Evolutionary conservation across 2,113 vertebrate genomes (phyloP).

Genomic region (Oryzias celebensis): DNA sequence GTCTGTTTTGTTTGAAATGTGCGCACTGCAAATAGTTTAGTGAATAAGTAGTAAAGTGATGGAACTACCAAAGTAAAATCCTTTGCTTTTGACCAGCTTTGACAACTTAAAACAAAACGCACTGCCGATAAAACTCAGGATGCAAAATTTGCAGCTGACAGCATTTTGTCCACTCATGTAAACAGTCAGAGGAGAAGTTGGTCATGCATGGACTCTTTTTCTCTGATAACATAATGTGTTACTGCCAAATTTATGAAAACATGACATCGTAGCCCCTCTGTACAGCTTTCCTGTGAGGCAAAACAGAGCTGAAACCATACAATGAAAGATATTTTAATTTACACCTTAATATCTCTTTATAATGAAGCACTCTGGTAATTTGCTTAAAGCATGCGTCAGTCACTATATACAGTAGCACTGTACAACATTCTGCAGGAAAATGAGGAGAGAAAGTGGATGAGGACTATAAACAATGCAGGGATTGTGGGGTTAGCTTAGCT

Average conservation of each 20-base stretch:
- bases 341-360: constrained; percentile 52
- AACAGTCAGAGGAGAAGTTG: constrained; percentile 20
- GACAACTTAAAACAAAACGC: constrained; percentile 21
- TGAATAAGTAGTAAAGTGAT: not conserved
- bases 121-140: constrained; percentile 25
- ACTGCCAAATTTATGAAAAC: too few species aligned
- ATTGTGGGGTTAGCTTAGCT: not conserved
- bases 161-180: constrained; percentile 39
- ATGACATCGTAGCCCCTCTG: too few species aligned
- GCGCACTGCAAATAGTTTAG: constrained; percentile 13
- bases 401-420: constrained; percentile 73
- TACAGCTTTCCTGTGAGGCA: not conserved
- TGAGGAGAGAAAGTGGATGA: not conserved
- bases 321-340: constrained; percentile 49
- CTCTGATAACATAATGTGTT: too few species aligned
- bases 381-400: constrained; percentile 76
- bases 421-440: constrained; percentile 45
- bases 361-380: constrained; percentile 69
- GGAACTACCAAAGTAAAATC: too few species aligned
- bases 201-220: too few species aligned
- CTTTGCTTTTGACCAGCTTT: too few species aligned
- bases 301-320: constrained; percentile 32
- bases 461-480: constrained; percentile 1
- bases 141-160: constrained; percentile 30
- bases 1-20: constrained; percentile 21